Base-by-base conservation (phyloP, 92 coral and sea anemone genomes). In the Isaurus tuberculatus region DNA sequence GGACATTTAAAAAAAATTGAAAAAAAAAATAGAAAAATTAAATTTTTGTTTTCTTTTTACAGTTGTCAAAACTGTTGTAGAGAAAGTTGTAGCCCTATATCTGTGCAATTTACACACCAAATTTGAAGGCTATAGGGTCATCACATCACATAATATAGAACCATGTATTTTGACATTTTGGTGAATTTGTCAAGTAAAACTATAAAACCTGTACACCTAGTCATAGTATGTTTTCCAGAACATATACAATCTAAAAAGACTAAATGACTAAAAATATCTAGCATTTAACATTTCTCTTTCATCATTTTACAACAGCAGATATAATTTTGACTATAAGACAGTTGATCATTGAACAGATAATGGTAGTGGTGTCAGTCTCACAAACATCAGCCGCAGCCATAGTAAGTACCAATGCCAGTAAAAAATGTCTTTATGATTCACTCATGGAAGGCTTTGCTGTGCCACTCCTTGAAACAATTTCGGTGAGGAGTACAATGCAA, bases 21-120 rank as follows among this genome's bases (percentile, higher is more conserved):
- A 37, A 72, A 72, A 72, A 72, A 44, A 44, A 44, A 4, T 22
- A 22, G 6, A 72, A 26, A 72, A 70, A 34, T 70, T 20, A 71
- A 71, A 71, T 40, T 71, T 8, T n/a, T 33, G 17, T 43, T 65
- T 71, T 43, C 55, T 43, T 71, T 71, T 42, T 43, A 71, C 20
- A 71, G 23, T 43, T 42, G 77, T 0, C 77, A 43, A 71, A 71
- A 71, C 77, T 42, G 77, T 71, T 43, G 60, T 22, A 71, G 60
- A 71, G 60, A 71, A 71, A 71, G 60, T 71, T 71, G 77, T 71
- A 40, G 77, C 77, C 28, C 77, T 71, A 43, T 71, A 71, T 42
- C 77, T 71, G 28, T 71, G 77, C 77, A 40, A 71, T 42, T 2
- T 71, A 71, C 36, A 43, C 77, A 71, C 8, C 77, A 71, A 71